A percentile compares a stretch with the other conserved stretches of the same genome.
These are phyloP conservation scores for Neocrepidodera transversa DNA, from an alignment of 2,888 invertebrate genomes.

Conservation along the genomic window DNA sequence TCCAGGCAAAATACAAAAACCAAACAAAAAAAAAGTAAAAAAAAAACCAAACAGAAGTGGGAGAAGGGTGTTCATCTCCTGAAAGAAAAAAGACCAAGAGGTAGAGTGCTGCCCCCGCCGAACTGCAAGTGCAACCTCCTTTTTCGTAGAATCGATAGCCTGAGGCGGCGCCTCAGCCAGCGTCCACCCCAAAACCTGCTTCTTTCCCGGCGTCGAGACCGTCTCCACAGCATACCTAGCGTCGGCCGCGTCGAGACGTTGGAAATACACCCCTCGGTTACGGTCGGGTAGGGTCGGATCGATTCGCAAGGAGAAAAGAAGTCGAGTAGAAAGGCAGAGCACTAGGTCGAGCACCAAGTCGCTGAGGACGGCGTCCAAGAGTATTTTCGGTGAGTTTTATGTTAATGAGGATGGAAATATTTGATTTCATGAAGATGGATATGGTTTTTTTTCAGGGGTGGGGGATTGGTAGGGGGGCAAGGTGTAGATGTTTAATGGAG, in stretches of 20 bases:
- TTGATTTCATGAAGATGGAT: no score
- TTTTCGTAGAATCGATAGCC: slow-evolving; percentile 51
- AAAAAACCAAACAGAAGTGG: slow-evolving; percentile 5
- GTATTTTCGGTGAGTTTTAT: slow-evolving; percentile 25
- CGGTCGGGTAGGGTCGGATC: slow-evolving; percentile 49
- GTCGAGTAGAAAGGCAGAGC: slow-evolving; percentile 1
- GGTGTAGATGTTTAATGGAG: not conserved
- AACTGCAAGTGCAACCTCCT: slow-evolving; percentile 35
- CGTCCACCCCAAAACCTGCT: slow-evolving; percentile 57
- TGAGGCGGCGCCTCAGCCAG: slow-evolving; percentile 54
- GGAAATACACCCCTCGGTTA: slow-evolving; percentile 54
- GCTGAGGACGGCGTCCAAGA: slow-evolving; percentile 30
- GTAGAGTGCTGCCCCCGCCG: slow-evolving; percentile 23
- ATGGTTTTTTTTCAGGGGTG: not conserved
- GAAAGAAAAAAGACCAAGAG: slow-evolving; percentile 15
- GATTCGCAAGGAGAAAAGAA: slow-evolving; percentile 29
- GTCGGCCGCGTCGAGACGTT: slow-evolving; percentile 62
- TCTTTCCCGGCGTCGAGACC: slow-evolving; percentile 48
- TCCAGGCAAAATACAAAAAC: slow-evolving; percentile 6
- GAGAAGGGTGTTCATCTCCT: not conserved
- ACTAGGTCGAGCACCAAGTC: slow-evolving; percentile 21
- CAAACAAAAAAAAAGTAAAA: slow-evolving; percentile 19
- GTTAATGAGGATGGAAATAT: not conserved
- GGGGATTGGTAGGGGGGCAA: not conserved
- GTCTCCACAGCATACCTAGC: slow-evolving; percentile 64